Evolutionary conservation across 2,113 vertebrate species (phyloP), one percentile per base, ranked within the genome.

Genomic region (Uropsilus gracilis): DNA sequence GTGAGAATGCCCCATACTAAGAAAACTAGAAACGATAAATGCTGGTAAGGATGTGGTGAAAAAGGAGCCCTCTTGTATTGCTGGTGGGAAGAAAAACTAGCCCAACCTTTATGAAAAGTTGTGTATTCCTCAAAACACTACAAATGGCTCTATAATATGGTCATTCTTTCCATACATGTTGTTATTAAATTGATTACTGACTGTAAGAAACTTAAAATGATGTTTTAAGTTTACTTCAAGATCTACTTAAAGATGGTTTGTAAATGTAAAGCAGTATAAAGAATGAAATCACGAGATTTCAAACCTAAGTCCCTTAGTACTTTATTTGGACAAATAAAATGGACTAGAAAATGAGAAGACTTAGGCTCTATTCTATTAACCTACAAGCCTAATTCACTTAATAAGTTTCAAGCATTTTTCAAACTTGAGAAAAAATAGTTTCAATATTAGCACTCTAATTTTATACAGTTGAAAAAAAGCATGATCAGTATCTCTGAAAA

Each of bases 311-410:
- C 14, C 3, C 73, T 93, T 91, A 72, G 39, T 44, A 26, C 63
- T 37, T 97, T 94, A 73, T 69, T 42, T 87, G 17, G 72, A 90
- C 20, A 75, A 89, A 78, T 28, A 50, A 89, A 76, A 75, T 50
- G 17, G 5, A 13, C 17, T 78, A 71, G 48, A 32, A 44, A 73
- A 78, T 88, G 87, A 69, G n/a, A 84, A 86, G 44, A 97, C 50
- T 85, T 85, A 22, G 44, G 3, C 37, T 18, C 11, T 77, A 9
- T 75, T 37, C 37, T 34, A 85, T 37, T 66, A 81, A 68, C 44
- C 26, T 28, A 53, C 30, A 53, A 37, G 84, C 57, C 50, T 86
- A 75, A 80, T 82, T 86, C 12, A 32, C 32, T 77, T 73, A 91
- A 66, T 24, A 88, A 64, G 55, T 72, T 59, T 78, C 71, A 50